These are phyloP conservation scores for Philonicus albiceps DNA, from an alignment of 2,888 invertebrate genomes.

Conservation along the genomic window DNA sequence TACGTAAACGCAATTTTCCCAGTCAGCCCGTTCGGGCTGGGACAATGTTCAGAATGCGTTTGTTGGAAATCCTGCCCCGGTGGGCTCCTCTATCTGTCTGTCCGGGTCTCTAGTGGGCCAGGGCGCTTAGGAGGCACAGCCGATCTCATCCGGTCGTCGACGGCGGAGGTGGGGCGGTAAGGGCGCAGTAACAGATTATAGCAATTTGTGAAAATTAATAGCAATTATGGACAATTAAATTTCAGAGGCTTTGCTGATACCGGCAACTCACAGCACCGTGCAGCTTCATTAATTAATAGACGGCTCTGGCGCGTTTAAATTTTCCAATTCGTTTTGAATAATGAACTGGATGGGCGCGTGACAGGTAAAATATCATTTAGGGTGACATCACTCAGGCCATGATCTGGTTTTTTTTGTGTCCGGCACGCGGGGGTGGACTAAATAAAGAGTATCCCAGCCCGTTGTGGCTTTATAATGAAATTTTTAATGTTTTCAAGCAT, in stretches of 20 bases:
- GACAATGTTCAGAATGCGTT: not conserved
- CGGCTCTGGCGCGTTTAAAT: not conserved
- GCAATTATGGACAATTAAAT: slow-evolving; percentile 33
- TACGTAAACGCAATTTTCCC: slow-evolving; percentile 11
- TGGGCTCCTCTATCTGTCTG: not conserved
- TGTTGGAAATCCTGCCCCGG: not conserved
- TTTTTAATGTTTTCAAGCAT: not conserved
- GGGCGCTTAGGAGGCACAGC: not conserved
- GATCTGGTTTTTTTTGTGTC: not conserved
- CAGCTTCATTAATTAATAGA: not conserved
- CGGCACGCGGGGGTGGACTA: not conserved
- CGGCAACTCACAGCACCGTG: not conserved
- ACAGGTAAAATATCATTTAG: not conserved
- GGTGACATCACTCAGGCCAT: not conserved
- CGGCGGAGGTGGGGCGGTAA: not conserved
- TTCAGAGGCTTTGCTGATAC: not conserved
- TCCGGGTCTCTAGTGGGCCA: not conserved
- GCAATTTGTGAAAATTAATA: slow-evolving; percentile 23
- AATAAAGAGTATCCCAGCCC: not conserved
- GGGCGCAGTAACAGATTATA: slow-evolving; percentile 19
- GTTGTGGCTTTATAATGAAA: not conserved
- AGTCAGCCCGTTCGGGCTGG: not conserved
- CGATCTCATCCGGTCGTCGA: not conserved
- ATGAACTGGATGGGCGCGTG: not conserved
- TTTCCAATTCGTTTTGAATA: slow-evolving; percentile 3